Conservation (phyloP, 64 coral and sea anemone species). For the Actinia tenebrosa region DNA sequence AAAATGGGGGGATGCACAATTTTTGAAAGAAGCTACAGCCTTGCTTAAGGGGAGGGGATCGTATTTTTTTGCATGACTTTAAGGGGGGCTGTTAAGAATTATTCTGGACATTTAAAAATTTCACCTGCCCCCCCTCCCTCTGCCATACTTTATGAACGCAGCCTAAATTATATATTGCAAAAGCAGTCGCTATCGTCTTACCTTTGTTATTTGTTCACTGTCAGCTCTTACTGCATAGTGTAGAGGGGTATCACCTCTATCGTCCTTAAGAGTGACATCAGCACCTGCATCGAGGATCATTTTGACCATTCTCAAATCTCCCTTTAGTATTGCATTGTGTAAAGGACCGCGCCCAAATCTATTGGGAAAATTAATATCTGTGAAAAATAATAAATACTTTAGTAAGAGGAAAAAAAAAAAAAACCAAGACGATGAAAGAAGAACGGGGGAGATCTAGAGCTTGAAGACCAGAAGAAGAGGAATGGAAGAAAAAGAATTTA, state of each 20-base stretch:
- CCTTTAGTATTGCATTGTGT: constrained; percentile 78
- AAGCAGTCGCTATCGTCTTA: neutral
- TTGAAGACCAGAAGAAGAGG: no score
- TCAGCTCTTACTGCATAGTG: constrained; percentile 66
- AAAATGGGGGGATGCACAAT: no score
- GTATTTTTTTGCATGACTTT: no score
- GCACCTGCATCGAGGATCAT: constrained; percentile 69
- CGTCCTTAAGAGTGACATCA: constrained; percentile 53
- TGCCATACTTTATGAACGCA: no score
- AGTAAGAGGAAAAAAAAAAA: neutral
- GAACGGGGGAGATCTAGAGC: no score
- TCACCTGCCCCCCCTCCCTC: no score
- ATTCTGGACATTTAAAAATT: no score
- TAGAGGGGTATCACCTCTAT: constrained; percentile 67
- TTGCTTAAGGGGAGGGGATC: no score
- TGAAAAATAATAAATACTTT: neutral
- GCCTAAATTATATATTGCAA: no score
- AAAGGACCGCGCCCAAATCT: constrained; percentile 67
- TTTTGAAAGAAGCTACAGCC: no score
- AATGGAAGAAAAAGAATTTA: no score
- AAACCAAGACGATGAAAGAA: neutral
- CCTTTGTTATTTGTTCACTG: constrained; percentile 67
- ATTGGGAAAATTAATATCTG: constrained; percentile 63
- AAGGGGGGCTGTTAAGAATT: no score
- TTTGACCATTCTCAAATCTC: constrained; percentile 46